These are phyloP conservation scores for Busseola fusca DNA, from an alignment of 2,888 invertebrate species.

Conservation along the genomic window DNA sequence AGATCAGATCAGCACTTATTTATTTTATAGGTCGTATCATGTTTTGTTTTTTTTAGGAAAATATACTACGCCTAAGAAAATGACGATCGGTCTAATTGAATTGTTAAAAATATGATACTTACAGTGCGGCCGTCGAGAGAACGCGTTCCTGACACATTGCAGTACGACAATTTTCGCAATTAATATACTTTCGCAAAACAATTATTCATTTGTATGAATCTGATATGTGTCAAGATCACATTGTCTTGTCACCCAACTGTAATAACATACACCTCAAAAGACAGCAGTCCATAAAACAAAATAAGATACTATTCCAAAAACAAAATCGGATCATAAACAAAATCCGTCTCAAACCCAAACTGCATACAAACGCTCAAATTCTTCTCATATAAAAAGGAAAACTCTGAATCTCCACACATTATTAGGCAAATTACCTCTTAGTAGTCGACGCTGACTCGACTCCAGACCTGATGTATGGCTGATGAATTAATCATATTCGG, in stretches of 20 bases:
- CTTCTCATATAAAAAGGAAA: slow-evolving; percentile 39
- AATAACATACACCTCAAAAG: background rate
- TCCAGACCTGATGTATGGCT: slow-evolving; percentile 47
- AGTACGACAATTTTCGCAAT: too few species aligned
- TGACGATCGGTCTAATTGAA: too few species aligned
- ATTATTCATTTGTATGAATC: too few species aligned
- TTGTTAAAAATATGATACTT: too few species aligned
- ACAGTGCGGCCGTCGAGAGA: too few species aligned
- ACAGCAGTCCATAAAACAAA: background rate
- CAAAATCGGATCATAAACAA: slow-evolving; percentile 8
- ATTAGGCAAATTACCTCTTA: slow-evolving; percentile 57
- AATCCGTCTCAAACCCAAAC: slow-evolving; percentile 16
- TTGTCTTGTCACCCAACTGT: too few species aligned
- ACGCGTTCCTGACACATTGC: too few species aligned
- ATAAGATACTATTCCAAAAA: slow-evolving; percentile 1
- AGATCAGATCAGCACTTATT: background rate
- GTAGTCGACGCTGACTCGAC: slow-evolving; percentile 54
- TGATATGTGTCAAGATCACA: too few species aligned
- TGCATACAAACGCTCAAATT: slow-evolving; percentile 54
- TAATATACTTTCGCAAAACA: too few species aligned
- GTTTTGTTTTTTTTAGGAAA: too few species aligned
- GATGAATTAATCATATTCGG: slow-evolving; percentile 64
- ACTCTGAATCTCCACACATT: slow-evolving; percentile 25
- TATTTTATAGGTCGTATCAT: too few species aligned
- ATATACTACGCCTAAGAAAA: too few species aligned